Base-by-base conservation (phyloP, 2,888 invertebrate genomes). In the Pheosia tremula region DNA sequence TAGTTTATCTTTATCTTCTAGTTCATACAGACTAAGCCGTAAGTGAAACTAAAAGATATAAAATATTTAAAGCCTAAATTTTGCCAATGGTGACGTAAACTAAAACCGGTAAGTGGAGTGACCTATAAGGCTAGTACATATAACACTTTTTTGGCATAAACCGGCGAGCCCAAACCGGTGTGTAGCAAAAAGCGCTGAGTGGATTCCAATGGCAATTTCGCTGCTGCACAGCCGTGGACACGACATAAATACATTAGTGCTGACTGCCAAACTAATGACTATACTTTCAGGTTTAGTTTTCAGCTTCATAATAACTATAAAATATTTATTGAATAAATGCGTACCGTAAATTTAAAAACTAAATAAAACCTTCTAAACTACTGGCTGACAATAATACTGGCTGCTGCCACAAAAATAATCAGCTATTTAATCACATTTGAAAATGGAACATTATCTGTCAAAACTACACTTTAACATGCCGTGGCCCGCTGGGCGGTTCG, bases 371-470 rank as follows among this genome's bases (percentile, higher is more conserved):
- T 52, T n/a, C 10, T 24, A 3, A n/a, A 3, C 5, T 50, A 7
- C 50, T 47, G 3, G 4, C 5, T 50, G 7, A 50, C 3, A 50
- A 9, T 50, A 50, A 64, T 45, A 62, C 66, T 58, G 54, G 58
- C 59, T 58, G 64, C 45, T 62, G 67, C 24, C 24, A 24, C 24
- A 68, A 75, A 72, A 68, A 43, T 59, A 71, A 64, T 65, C 60
- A 65, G 52, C 38, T 41, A 61, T 52, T 39, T 5, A 24, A 24
- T 52, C 52, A 60, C 57, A 67, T 81, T 82, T 70, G 64, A 83
- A 84, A 77, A 67, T 67, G 62, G 81, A 82, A 80, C 69, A 74
- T 78, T 64, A 64, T 55, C 61, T 78, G 81, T 81, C 82, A 86
- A 83, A 84, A 80, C 85, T 84, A 80, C 68, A 76, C 82, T 81